A percentile compares a stretch with the other conserved stretches of the same genome.
phyloP scores from a whole-genome alignment of 1,140 invertebrate species.

The Heterodera carotae region DNA sequence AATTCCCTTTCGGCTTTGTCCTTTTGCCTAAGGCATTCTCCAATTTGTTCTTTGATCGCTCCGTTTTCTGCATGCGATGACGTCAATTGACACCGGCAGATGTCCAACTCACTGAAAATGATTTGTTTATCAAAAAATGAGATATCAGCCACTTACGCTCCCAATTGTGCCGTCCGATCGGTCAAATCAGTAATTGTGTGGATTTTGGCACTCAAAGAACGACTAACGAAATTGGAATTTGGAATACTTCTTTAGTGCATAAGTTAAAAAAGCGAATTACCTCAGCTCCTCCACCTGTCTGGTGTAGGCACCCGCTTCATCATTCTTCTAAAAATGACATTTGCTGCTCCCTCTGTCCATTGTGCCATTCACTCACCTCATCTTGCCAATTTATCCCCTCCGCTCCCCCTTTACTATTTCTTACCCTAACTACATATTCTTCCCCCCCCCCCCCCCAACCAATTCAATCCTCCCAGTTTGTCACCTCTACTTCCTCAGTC shows the following conservation, averaged over 20 bases:
- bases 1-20: conserved; percentile 30
- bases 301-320: conserved; percentile 10
- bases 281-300: conserved; percentile 28
- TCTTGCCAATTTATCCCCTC: no score
- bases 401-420: no score
- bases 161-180: conserved; percentile 14
- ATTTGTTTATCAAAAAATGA: not conserved
- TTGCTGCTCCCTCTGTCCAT: not conserved
- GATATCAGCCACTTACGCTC: conserved; percentile 14
- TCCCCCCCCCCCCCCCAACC: no score
- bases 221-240: not conserved
- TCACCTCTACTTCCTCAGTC: no score
- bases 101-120: conserved; percentile 20
- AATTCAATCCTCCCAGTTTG: no score
- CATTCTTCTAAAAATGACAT: conserved; percentile 11
- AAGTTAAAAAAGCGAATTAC: no score
- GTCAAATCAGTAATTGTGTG: conserved; percentile 17
- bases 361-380: no score
- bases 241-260: no score
- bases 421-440: no score
- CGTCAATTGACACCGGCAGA: conserved; percentile 24
- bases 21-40: conserved; percentile 14
- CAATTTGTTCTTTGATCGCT: conserved; percentile 6
- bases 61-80: conserved; percentile 2
- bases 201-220: conserved; percentile 13